Conservation (phyloP, 2,113 vertebrate genomes). For the Heliornis fulica region DNA sequence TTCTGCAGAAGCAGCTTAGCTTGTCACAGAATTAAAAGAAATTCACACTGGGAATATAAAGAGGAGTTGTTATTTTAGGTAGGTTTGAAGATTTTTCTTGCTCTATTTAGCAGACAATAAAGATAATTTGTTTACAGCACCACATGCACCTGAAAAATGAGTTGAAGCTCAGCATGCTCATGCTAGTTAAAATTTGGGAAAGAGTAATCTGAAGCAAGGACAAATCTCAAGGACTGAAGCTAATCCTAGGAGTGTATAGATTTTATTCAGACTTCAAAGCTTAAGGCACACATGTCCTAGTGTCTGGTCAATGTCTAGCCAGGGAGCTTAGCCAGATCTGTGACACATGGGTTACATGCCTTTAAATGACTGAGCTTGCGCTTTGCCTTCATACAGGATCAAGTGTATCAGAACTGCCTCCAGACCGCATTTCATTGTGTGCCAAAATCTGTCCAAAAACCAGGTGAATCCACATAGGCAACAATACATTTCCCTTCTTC, state of each 20-base stretch:
- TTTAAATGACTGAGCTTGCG: background rate
- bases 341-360: background rate
- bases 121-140: conserved; percentile 55
- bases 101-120: conserved; percentile 61
- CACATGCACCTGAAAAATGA: conserved; percentile 42
- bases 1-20: background rate
- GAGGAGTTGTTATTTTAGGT: conserved; percentile 24
- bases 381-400: background rate
- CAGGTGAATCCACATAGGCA: background rate
- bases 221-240: conserved; percentile 23
- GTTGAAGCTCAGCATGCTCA: conserved; percentile 19
- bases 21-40: conserved; percentile 8
- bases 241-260: conserved; percentile 28
- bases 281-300: background rate
- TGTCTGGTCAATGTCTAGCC: conserved; percentile 22
- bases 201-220: conserved; percentile 3
- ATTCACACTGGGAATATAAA: conserved; percentile 20
- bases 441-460: background rate
- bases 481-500: background rate
- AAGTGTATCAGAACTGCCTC: background rate
- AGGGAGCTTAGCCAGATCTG: conserved; percentile 5
- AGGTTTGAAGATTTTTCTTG: conserved; percentile 53
- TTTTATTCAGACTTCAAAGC: conserved; percentile 30
- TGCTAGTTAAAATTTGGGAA: background rate
- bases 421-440: background rate